Conservation (phyloP, 2,888 invertebrate species). For the Phortica okadai region DNA sequence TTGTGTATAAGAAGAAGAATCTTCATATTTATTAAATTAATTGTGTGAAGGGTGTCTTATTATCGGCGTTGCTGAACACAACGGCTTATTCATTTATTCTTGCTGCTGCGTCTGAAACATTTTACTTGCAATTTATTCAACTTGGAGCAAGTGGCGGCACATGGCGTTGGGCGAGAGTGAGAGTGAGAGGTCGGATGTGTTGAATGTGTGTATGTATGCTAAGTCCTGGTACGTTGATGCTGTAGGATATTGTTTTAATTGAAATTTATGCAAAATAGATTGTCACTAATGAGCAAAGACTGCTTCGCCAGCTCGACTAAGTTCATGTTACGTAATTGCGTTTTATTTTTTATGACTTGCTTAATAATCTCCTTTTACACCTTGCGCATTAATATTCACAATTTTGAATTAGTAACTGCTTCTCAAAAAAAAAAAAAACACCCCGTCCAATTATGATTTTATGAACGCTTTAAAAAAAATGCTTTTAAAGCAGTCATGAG, state of each 20-base stretch:
- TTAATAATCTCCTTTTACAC: not conserved
- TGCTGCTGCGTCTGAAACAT: constrained; percentile 57
- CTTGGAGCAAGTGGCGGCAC: not conserved
- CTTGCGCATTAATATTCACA: not conserved
- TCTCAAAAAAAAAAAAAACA: not conserved
- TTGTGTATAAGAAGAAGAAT: too few relatives aligned
- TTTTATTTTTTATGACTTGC: not conserved
- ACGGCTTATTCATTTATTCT: constrained; percentile 30
- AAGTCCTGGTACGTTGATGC: constrained; percentile 44
- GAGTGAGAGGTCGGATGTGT: not conserved
- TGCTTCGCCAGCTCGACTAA: constrained; percentile 27
- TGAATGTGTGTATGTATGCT: not conserved
- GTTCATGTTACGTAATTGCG: constrained; percentile 21
- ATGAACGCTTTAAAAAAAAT: too few relatives aligned
- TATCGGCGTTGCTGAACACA: not conserved
- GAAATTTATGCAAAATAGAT: constrained; percentile 72
- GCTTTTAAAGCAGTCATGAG: too few relatives aligned
- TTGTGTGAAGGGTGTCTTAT: too few relatives aligned
- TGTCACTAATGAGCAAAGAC: constrained; percentile 69
- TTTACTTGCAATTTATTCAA: constrained; percentile 43
- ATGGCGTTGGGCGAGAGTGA: not conserved
- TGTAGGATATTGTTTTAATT: constrained; percentile 69
- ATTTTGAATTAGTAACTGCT: not conserved
- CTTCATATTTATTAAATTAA: too few relatives aligned
- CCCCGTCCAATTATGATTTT: too few relatives aligned